Evolutionary conservation across 2,888 invertebrate genomes (phyloP).

Genomic region (Hydrotaea cyrtoneurina): DNA sequence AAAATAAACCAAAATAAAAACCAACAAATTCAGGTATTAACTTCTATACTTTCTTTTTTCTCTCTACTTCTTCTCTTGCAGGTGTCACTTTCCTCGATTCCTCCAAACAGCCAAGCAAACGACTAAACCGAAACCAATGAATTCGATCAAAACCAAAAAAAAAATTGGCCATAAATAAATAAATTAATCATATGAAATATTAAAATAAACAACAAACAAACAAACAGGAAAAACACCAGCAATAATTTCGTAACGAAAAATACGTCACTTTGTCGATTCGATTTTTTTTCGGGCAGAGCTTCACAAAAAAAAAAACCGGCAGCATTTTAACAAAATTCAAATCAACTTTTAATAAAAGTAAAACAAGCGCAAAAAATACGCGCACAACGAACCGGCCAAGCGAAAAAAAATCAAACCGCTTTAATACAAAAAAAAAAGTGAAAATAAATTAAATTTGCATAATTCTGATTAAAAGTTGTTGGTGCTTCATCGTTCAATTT

Average conservation of each 20-base stretch:
- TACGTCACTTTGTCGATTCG: conserved; percentile 24
- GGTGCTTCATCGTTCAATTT: neutral
- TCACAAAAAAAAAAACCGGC: neutral
- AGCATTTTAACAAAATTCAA: conserved; percentile 32
- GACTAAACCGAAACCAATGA: conserved; percentile 19
- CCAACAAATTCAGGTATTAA: neutral
- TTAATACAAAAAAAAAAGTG: conserved; percentile 30
- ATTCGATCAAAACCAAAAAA: conserved; percentile 11
- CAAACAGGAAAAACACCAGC: too few species aligned
- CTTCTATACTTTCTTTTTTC: conserved; percentile 34
- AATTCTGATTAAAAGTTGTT: conserved; percentile 43
- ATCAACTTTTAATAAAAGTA: conserved; percentile 42
- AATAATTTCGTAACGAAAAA: neutral
- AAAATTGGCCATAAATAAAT: conserved; percentile 22
- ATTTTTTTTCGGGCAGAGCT: neutral
- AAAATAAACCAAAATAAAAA: too few species aligned
- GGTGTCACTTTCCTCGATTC: neutral
- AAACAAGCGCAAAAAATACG: conserved; percentile 22
- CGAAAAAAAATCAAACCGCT: conserved; percentile 42
- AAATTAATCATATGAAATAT: conserved; percentile 33
- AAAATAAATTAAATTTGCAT: conserved; percentile 51
- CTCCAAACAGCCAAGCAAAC: neutral
- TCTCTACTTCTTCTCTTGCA: conserved; percentile 26
- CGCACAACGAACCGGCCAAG: conserved; percentile 22
- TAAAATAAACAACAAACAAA: neutral